Conservation (phyloP, 2,888 invertebrate species). For the Gymnocheta viridis region DNA sequence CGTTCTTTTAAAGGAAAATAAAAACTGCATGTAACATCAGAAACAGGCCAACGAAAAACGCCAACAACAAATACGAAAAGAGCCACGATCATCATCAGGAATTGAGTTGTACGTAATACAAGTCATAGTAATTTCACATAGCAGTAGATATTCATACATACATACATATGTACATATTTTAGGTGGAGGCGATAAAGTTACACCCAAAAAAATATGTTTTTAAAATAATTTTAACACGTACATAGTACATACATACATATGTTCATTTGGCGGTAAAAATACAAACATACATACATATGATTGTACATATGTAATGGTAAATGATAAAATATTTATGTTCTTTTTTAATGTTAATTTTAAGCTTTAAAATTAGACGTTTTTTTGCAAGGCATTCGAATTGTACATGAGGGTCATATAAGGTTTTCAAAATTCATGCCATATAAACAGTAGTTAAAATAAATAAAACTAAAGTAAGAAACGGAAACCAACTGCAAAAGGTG, state of each 20-base stretch:
- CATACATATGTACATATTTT: no score
- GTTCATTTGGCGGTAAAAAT: background rate
- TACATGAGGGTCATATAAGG: no score
- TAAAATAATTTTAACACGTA: background rate
- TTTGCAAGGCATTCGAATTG: no score
- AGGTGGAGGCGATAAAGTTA: conserved; percentile 54
- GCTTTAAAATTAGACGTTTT: no score
- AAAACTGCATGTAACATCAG: conserved; percentile 51
- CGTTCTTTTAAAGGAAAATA: conserved; percentile 47
- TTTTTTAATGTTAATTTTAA: no score
- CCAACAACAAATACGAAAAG: conserved; percentile 44
- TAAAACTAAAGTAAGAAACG: no score
- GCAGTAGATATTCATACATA: no score
- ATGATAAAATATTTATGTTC: no score
- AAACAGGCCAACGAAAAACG: conserved; percentile 3
- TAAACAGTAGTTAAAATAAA: no score
- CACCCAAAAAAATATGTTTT: conserved; percentile 25
- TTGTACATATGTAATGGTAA: no score
- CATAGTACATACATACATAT: background rate
- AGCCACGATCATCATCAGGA: conserved; percentile 57
- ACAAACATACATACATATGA: background rate
- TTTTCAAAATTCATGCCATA: no score
- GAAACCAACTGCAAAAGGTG: no score
- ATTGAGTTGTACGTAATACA: conserved; percentile 54
- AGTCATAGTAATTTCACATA: conserved; percentile 40